These are phyloP conservation scores for Heliconius congener DNA, from an alignment of 1,140 invertebrate genomes.

Conservation along the genomic window DNA sequence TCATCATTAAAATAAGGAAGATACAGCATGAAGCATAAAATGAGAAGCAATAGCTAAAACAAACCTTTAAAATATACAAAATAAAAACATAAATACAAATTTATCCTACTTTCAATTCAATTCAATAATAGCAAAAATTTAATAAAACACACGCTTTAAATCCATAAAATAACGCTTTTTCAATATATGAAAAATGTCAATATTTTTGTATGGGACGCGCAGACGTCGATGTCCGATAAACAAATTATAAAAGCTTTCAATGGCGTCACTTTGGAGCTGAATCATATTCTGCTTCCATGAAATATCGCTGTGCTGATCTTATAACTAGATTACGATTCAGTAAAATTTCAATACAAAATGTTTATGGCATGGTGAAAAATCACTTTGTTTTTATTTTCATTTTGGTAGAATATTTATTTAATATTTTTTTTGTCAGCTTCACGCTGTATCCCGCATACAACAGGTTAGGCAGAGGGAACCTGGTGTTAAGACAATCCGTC, in stretches of 20 bases:
- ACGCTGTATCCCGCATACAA: no score
- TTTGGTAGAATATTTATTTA: neutral
- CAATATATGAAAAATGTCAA: slow-evolving; percentile 2
- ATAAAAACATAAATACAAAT: no score
- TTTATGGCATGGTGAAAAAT: neutral
- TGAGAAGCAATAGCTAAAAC: no score
- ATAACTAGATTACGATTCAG: slow-evolving; percentile 8
- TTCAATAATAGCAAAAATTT: slow-evolving; percentile 2
- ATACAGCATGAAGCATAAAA: no score
- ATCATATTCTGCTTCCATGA: slow-evolving; percentile 10
- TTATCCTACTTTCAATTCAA: neutral
- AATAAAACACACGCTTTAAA: slow-evolving; percentile 5
- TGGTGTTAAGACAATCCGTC: no score
- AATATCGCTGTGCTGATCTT: slow-evolving; percentile 8
- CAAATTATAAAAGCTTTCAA: slow-evolving; percentile 15
- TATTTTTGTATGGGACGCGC: neutral
- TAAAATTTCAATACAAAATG: neutral
- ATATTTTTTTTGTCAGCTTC: neutral
- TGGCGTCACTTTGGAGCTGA: slow-evolving; percentile 12
- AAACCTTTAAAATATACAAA: no score
- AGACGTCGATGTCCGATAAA: slow-evolving; percentile 10
- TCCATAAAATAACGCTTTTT: slow-evolving; percentile 3
- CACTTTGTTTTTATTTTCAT: neutral
- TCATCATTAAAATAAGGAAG: no score
- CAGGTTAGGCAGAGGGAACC: no score